phyloP scores from a whole-genome alignment of 2,888 invertebrate genomes.

The Drosophila multiciliata region DNA sequence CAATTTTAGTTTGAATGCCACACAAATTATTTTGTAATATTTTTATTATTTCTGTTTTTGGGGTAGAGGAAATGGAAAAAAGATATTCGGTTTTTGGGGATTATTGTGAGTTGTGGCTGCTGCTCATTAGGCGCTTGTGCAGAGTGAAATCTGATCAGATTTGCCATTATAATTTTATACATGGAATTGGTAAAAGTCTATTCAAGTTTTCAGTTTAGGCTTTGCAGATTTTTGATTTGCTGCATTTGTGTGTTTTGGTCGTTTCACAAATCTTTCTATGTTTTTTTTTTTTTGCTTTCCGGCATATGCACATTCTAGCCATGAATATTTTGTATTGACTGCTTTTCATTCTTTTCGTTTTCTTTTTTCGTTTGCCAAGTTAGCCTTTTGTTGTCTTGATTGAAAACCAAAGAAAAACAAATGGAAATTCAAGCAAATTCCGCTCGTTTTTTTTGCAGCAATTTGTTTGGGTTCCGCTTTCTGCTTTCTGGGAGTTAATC shows the following conservation, averaged over 20 bases:
- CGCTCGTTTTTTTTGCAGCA: slow-evolving; percentile 17
- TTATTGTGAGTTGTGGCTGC: neutral
- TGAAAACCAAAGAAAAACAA: slow-evolving; percentile 5
- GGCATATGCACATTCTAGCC: slow-evolving; percentile 41
- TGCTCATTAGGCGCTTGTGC: neutral
- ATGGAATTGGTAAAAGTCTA: too few relatives aligned
- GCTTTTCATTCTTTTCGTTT: neutral
- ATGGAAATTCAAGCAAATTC: neutral
- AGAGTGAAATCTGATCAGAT: neutral
- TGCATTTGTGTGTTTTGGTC: slow-evolving; percentile 6
- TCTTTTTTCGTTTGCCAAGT: slow-evolving; percentile 19
- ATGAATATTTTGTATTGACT: slow-evolving; percentile 37
- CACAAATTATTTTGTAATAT: slow-evolving; percentile 1
- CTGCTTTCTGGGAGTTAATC: slow-evolving; percentile 26
- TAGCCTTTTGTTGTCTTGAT: slow-evolving; percentile 50
- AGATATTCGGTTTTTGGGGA: neutral
- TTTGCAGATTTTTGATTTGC: slow-evolving; percentile 19
- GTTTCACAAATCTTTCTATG: slow-evolving; percentile 46
- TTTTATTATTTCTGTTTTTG: neutral
- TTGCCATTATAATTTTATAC: neutral
- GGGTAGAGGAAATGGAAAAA: neutral
- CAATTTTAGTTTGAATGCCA: slow-evolving; percentile 4
- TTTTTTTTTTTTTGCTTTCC: slow-evolving; percentile 6
- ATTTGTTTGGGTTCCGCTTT: slow-evolving; percentile 28
- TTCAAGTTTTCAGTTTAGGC: too few relatives aligned